Conservation (phyloP, 92 coral and sea anemone species). For the Heliopora coerulea region DNA sequence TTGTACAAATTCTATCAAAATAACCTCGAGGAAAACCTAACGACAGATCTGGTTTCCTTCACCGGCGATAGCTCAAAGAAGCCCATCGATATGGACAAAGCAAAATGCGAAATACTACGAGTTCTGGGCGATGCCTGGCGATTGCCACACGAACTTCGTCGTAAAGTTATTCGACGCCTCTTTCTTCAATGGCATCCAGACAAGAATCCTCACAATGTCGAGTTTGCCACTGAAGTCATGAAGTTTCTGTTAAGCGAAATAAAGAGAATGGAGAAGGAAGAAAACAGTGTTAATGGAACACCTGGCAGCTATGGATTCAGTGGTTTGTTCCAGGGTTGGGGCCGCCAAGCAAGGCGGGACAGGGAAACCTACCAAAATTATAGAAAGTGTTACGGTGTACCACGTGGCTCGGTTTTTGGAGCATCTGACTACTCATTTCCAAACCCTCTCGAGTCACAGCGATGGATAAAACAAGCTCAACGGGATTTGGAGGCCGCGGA, state of each 20-base stretch:
- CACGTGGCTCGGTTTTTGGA: conserved; percentile 31
- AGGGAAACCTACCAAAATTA: conserved; percentile 76
- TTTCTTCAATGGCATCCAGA: conserved; percentile 97
- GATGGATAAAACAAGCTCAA: conserved; percentile 92
- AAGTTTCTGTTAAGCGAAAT: conserved; percentile 88
- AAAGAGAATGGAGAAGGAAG: conserved; percentile 68
- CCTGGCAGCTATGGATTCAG: neutral
- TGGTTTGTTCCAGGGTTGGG: conserved; percentile 82
- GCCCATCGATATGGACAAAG: conserved; percentile 65
- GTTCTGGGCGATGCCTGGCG: conserved; percentile 96
- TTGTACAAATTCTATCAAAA: conserved; percentile 84
- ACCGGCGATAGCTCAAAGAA: conserved; percentile 73
- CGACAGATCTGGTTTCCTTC: conserved; percentile 58
- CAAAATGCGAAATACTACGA: conserved; percentile 77
- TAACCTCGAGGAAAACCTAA: conserved; percentile 64
- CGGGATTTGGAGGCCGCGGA: conserved; percentile 84
- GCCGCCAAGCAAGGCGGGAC: conserved; percentile 81
- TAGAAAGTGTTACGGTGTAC: conserved; percentile 18
- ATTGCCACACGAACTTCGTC: conserved; percentile 71
- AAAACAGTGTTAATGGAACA: neutral
- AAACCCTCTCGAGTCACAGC: conserved; percentile 78
- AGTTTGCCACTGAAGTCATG: conserved; percentile 81
- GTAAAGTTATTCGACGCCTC: conserved; percentile 86
- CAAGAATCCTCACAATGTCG: conserved; percentile 76
- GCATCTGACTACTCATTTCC: conserved; percentile 59